Evolutionary conservation across 2,888 invertebrate genomes (phyloP), one percentile per base, ranked within the genome.

Genomic region (Sphaerophoria taeniata): DNA sequence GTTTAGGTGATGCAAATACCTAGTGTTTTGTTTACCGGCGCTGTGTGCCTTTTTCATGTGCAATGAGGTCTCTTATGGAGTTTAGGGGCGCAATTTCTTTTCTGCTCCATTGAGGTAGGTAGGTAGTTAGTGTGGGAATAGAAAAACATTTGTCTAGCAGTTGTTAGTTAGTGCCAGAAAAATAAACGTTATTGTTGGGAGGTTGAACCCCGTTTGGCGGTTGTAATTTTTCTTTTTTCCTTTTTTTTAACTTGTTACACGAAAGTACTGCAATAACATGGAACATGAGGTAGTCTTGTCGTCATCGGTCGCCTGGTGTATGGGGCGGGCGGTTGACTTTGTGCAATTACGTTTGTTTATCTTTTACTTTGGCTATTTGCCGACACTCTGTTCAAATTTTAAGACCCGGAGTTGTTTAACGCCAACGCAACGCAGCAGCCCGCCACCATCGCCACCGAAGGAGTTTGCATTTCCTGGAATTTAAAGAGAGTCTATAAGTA

Each of bases 331-430:
- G 84, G 71, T 77, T 72, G 63, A 56, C 70, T 36, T 63, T 24
- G 70, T 71, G 84, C 75, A 75, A 84, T 84, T 84, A 84, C 47
- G 67, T 80, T 80, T 84, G 84, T 84, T 84, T 84, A 79, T 84
- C 80, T 84, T 71, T 80, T 31, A 36, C 73, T 82, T 82, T 45
- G 76, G 67, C 7, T 69, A 63, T 70, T 74, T 45, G 80, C 80
- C 82, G 82, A 67, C 67, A 67, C 53, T 53, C 31, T 12, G 16
- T 16, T 24, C 6, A n/a, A 16, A 51, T 2, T 24, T 24, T 24
- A 51, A 7, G 2, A 11, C 3, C 43, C 12, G 43, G 11, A 43
- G 43, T 9, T 24, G 24, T 24, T 24, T 24, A n/a, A 31, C 43
- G 61, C 49, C 49, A 14, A 58, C 33, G 31, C 12, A n/a, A 3